Conservation (phyloP, 2,888 invertebrate species). For the Pristionchus japonicus region DNA sequence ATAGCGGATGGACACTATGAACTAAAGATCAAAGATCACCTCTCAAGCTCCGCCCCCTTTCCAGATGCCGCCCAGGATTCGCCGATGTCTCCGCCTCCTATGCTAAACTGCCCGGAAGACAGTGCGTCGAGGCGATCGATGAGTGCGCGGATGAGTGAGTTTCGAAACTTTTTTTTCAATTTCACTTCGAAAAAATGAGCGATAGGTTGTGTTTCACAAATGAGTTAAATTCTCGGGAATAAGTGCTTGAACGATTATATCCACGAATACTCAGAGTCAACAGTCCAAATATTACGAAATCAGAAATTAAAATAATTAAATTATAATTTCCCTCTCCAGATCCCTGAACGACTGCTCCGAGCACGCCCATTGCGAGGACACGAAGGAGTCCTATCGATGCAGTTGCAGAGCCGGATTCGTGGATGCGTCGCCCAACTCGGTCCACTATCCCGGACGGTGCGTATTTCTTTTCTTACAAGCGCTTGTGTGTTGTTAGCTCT, state of each 20-base stretch:
- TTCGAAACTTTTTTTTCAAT: neutral
- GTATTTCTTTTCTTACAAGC: too few relatives aligned
- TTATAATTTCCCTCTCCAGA: neutral
- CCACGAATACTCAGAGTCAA: too few relatives aligned
- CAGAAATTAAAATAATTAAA: neutral
- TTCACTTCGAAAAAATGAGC: neutral
- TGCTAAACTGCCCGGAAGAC: constrained; percentile 71
- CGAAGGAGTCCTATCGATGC: constrained; percentile 87
- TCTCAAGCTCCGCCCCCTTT: neutral
- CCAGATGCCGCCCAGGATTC: constrained; percentile 72
- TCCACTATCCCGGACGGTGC: constrained; percentile 72
- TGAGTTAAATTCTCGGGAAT: neutral
- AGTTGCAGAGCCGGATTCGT: constrained; percentile 86
- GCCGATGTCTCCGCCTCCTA: constrained; percentile 74
- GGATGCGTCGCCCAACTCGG: constrained; percentile 78
- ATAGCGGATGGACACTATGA: too few relatives aligned
- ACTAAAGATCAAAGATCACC: neutral
- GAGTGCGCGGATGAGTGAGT: constrained; percentile 67
- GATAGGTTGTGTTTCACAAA: neutral
- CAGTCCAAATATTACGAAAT: too few relatives aligned
- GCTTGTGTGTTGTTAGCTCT: too few relatives aligned
- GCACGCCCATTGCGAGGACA: constrained; percentile 89
- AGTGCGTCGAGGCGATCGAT: constrained; percentile 74
- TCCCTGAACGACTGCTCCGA: constrained; percentile 88
- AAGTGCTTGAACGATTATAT: too few relatives aligned